A percentile compares a stretch with the other conserved stretches of the same genome.
These are phyloP conservation scores for Alosa sapidissima DNA, from an alignment of 2,797 vertebrate species.

Conservation along the genomic window DNA sequence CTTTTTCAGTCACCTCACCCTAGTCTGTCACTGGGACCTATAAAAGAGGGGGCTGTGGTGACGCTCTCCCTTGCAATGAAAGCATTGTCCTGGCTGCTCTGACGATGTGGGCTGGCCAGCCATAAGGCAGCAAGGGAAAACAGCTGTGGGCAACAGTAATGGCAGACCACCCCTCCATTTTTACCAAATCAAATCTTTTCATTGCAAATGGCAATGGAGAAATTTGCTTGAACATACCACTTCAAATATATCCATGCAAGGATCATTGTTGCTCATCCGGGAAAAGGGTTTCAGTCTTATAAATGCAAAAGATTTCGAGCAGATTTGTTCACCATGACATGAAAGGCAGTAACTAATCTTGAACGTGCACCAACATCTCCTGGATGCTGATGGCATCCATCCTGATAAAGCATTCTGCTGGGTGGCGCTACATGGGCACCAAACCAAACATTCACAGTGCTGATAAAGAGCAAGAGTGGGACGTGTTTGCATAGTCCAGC, in stretches of 20 bases:
- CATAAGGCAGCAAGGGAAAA: conserved; percentile 34
- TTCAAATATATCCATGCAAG: not conserved
- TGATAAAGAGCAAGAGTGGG: conserved; percentile 42
- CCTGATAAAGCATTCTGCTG: conserved; percentile 34
- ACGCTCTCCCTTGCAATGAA: conserved; percentile 46
- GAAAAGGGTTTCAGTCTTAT: not conserved
- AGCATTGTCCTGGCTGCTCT: conserved; percentile 46
- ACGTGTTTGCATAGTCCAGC: conserved; percentile 42
- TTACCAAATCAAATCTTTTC: conserved; percentile 28
- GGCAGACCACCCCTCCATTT: conserved; percentile 27
- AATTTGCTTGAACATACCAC: conserved; percentile 9
- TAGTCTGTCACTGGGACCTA: conserved; percentile 28
- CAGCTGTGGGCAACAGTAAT: conserved; percentile 35
- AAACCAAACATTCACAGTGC: conserved; percentile 39
- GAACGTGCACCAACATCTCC: conserved; percentile 33
- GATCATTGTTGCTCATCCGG: not conserved
- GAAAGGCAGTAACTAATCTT: not conserved
- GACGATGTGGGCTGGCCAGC: conserved; percentile 31
- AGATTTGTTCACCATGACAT: not conserved
- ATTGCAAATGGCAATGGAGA: conserved; percentile 4
- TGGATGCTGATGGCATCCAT: conserved; percentile 34
- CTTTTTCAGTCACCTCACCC: conserved; percentile 30
- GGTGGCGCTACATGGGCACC: conserved; percentile 38
- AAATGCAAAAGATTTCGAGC: not conserved
- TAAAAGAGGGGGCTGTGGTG: conserved; percentile 32